phyloP scores from a whole-genome alignment of 2,113 vertebrate species.

The Nannobrachium achirus region DNA sequence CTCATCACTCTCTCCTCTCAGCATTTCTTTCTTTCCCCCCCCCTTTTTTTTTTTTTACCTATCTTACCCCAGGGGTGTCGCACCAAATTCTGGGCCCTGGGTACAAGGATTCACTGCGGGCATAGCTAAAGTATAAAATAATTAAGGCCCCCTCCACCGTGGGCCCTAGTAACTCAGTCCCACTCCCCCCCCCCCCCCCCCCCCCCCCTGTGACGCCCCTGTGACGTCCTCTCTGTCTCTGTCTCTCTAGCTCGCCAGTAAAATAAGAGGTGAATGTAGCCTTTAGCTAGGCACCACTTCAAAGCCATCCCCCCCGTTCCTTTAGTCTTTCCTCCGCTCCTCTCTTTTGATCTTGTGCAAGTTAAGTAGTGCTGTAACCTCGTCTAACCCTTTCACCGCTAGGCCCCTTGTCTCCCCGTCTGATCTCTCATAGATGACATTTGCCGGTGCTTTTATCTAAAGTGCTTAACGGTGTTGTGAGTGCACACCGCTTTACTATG shows the following conservation, averaged over 20 bases:
- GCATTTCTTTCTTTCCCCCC: constrained; percentile 38
- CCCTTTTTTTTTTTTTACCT: neutral
- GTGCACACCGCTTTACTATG: constrained; percentile 13
- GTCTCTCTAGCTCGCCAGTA: constrained; percentile 11
- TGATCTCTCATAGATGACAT: constrained; percentile 42
- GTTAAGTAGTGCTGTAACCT: constrained; percentile 56
- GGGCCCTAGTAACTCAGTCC: constrained; percentile 41
- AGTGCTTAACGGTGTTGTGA: constrained; percentile 8
- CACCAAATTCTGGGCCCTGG: no score
- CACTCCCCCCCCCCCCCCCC: constrained; percentile 1
- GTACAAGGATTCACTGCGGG: no score
- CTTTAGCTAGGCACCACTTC: constrained; percentile 55
- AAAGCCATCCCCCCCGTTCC: constrained; percentile 32
- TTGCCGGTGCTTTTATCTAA: constrained; percentile 39
- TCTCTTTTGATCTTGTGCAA: constrained; percentile 42
- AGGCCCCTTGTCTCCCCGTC: constrained; percentile 32
- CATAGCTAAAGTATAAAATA: no score
- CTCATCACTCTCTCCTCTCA: constrained; percentile 5
- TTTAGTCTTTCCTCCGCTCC: constrained; percentile 38
- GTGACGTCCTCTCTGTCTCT: neutral
- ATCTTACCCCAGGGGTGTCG: constrained; percentile 21
- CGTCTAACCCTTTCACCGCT: constrained; percentile 42
- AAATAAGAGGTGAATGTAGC: constrained; percentile 61
- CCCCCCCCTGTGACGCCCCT: constrained; percentile 24
- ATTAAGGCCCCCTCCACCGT: neutral